Evolutionary conservation across 2,888 invertebrate genomes (phyloP).

Genomic region (Ernsta delagoae): DNA sequence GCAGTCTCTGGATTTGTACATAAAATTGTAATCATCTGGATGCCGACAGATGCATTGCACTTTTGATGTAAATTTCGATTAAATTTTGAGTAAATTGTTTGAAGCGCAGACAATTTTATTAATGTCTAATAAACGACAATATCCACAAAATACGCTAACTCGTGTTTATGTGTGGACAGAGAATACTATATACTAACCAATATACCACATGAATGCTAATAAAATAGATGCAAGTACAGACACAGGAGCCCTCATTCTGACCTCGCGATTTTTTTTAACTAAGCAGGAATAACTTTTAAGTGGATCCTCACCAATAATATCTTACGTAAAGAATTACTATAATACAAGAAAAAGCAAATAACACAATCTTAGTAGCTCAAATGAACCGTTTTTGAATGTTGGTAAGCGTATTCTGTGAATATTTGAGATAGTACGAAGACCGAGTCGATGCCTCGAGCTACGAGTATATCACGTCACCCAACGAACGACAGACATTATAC

Average conservation of each 20-base stretch:
- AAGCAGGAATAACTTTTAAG: too few relatives aligned
- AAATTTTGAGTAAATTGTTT: too few relatives aligned
- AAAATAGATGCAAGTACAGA: too few relatives aligned
- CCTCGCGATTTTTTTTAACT: too few relatives aligned
- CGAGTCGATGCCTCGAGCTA: neutral
- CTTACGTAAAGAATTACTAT: neutral
- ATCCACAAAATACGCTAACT: slow-evolving; percentile 11
- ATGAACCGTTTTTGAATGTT: neutral
- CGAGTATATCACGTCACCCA: slow-evolving; percentile 2
- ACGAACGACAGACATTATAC: slow-evolving; percentile 7
- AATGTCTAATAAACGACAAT: slow-evolving; percentile 1
- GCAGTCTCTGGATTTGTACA: slow-evolving; percentile 37
- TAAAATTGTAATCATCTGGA: slow-evolving; percentile 22
- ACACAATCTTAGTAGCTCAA: neutral
- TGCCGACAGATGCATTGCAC: slow-evolving; percentile 1
- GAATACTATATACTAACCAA: too few relatives aligned
- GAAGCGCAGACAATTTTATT: slow-evolving; percentile 2
- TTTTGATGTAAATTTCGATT: neutral
- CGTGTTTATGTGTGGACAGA: too few relatives aligned
- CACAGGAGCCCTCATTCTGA: too few relatives aligned
- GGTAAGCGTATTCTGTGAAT: slow-evolving; percentile 6
- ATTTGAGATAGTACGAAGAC: neutral
- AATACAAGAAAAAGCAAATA: neutral
- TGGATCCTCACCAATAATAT: too few relatives aligned
- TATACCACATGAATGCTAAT: too few relatives aligned